Conservation (phyloP, 2,797 vertebrate genomes). For the Uromys caudimaculatus region DNA sequence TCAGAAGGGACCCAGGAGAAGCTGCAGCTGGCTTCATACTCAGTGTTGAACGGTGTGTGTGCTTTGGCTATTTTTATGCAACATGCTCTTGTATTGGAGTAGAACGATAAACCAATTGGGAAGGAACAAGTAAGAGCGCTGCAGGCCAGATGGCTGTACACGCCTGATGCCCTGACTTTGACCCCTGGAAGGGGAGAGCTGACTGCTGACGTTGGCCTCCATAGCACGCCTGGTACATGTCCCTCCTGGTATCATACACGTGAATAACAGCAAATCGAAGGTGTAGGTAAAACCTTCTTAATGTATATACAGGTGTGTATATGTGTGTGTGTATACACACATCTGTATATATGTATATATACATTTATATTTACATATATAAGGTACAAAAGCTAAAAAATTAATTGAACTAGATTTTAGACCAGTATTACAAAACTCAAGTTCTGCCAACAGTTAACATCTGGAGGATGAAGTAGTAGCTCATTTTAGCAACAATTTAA, state of each 20-base stretch:
- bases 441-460: not conserved
- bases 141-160: not conserved
- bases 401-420: not conserved
- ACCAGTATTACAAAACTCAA: not conserved
- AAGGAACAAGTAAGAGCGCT: not conserved
- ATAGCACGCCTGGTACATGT: not conserved
- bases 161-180: not conserved
- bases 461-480: constrained; percentile 3
- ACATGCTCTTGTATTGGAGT: not conserved
- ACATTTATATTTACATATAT: no score
- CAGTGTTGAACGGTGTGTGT: not conserved
- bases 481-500: not conserved
- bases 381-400: not conserved
- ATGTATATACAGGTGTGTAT: not conserved
- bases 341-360: not conserved
- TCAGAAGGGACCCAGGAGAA: not conserved
- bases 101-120: not conserved
- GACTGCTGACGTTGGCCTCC: not conserved
- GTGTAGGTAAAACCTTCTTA: not conserved
- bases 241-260: not conserved
- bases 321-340: not conserved
- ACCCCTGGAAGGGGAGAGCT: not conserved
- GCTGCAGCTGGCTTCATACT: not conserved
- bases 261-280: not conserved
- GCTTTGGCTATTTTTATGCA: not conserved